Conservation (phyloP, 2,888 invertebrate species). For the Mellilla xanthometata region DNA sequence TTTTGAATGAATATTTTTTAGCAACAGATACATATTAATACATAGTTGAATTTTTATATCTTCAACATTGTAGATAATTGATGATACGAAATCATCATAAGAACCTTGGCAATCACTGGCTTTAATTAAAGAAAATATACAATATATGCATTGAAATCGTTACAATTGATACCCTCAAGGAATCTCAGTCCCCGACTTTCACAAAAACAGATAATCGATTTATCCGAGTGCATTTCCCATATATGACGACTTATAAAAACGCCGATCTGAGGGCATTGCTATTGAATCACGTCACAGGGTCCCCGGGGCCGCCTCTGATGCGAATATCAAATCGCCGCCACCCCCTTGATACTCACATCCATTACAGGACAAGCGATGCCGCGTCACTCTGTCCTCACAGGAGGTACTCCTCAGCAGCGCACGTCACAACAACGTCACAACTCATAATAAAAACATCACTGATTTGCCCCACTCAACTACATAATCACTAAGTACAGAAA, state of each 20-base stretch:
- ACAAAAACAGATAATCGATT: conserved; percentile 40
- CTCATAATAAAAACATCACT: conserved; percentile 29
- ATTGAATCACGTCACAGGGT: conserved; percentile 68
- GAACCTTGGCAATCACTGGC: too few species aligned
- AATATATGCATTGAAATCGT: not conserved
- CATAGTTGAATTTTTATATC: too few species aligned
- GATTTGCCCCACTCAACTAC: conserved; percentile 24
- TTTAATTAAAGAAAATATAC: too few species aligned
- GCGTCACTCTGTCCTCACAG: conserved; percentile 57
- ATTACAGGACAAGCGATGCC: conserved; percentile 63
- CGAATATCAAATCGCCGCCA: conserved; percentile 77
- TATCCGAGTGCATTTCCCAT: conserved; percentile 45
- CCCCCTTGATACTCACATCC: conserved; percentile 72
- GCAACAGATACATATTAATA: too few species aligned
- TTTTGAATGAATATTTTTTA: conserved; percentile 22
- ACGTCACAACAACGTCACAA: conserved; percentile 24
- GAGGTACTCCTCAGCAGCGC: conserved; percentile 34
- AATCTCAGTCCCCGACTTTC: conserved; percentile 8
- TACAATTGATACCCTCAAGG: conserved; percentile 1
- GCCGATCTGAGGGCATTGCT: conserved; percentile 55
- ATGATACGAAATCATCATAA: too few species aligned
- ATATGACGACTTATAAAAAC: conserved; percentile 56
- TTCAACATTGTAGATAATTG: too few species aligned
- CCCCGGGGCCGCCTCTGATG: conserved; percentile 67
- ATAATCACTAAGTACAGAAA: conserved; percentile 39